A percentile compares a stretch with the other conserved stretches of the same genome.
Evolutionary conservation across 2,113 vertebrate genomes (phyloP).

Genomic region (Emberiza fucata): DNA sequence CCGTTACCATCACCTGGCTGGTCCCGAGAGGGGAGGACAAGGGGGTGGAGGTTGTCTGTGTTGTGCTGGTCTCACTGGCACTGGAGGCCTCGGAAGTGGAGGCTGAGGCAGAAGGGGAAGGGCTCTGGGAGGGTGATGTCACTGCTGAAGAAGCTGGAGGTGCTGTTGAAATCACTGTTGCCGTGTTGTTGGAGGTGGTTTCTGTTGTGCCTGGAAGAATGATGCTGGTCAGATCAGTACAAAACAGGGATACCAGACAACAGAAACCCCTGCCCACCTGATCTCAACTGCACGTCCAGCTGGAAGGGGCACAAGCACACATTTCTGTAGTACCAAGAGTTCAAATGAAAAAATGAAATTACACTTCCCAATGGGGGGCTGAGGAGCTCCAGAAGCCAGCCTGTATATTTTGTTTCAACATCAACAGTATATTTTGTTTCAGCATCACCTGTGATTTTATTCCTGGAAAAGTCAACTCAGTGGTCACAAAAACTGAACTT

Average conservation of each 20-base stretch:
- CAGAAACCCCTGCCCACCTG: background rate
- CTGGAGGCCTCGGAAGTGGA: slow-evolving; percentile 75
- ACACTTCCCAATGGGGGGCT: background rate
- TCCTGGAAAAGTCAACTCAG: background rate
- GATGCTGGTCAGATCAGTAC: background rate
- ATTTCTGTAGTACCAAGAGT: background rate
- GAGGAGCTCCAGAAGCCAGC: background rate
- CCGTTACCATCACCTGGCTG: slow-evolving; percentile 93
- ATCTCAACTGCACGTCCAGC: background rate
- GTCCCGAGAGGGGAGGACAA: slow-evolving; percentile 81
- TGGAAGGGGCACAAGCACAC: background rate
- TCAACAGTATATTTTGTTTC: background rate
- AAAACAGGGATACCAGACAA: background rate
- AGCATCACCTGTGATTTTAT: background rate
- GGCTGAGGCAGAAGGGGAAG: slow-evolving; percentile 81
- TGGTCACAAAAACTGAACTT: background rate
- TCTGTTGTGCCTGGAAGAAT: slow-evolving; percentile 83
- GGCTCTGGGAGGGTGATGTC: slow-evolving; percentile 87
- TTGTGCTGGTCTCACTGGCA: slow-evolving; percentile 79
- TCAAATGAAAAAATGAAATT: background rate
- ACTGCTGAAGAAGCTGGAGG: slow-evolving; percentile 82
- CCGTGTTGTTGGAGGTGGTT: slow-evolving; percentile 83
- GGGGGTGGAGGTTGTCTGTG: slow-evolving; percentile 85
- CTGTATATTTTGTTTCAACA: background rate
- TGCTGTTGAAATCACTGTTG: slow-evolving; percentile 91